Base-by-base conservation (phyloP, 1,140 invertebrate species). In the Rhopalosiphum maidis region DNA sequence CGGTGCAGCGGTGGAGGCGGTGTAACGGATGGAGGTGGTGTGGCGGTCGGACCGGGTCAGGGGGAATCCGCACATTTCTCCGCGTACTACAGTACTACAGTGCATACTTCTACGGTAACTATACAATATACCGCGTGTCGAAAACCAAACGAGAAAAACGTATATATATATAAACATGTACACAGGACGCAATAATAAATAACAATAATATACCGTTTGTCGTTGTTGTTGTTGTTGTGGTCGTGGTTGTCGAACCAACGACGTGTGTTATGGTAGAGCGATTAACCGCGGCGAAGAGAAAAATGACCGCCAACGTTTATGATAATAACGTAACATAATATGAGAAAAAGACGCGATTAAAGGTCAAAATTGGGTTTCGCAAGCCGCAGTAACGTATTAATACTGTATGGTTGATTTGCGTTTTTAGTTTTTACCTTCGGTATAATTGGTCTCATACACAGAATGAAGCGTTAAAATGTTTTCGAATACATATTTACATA, bases 1-100 rank as follows among this genome's bases (percentile, higher is more conserved):
- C 9, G 51, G 21, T 37, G 35, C n/a, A 21, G n/a, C 46, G 87
- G 48, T 41, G 35, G 88, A 8, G 54, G 15, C 22, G 48, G 51
- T 41, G 35, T 21, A 21, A 18, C 46, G 87, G 48, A 43, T 41
- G 35, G 51, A 8, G 54, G 15, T 2, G 48, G 51, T 25, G n/a
- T 11, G 51, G 51, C 46, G n/a, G 48, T 18, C 8, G 77, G 77
- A 60, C 15, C 46, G 82, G 77, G 82, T 54, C 48, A 55, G 48
- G 91, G 91, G 91, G 82, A 93, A 93, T 93, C 91, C 91, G 91
- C 91, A 93, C 91, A 93, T 93, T 93, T 93, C 91, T 86, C 91
- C 91, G 41, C 91, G 91, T 93, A 93, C 91, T 46, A 48, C 18
- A 51, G 18, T 51, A 51, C 48, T 51, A 93, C 91, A 93, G 91